Evolutionary conservation across 2,888 invertebrate genomes (phyloP).

Genomic region (Volucella inanis): DNA sequence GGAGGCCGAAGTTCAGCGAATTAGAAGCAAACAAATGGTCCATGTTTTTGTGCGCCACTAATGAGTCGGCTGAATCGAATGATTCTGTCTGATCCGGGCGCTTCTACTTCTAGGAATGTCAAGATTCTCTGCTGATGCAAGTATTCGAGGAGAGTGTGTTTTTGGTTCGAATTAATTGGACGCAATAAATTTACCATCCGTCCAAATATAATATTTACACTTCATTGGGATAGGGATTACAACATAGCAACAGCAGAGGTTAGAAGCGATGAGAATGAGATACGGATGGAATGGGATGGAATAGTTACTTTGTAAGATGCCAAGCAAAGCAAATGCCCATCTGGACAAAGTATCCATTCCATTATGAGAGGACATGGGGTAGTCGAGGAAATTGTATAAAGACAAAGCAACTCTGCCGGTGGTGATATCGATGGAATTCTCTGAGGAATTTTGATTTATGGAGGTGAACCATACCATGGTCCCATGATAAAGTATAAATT

Average conservation of each 20-base stretch:
- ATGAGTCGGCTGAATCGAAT: slow-evolving; percentile 20
- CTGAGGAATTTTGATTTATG: slow-evolving; percentile 61
- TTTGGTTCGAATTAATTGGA: slow-evolving; percentile 61
- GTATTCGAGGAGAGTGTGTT: neutral
- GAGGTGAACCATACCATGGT: slow-evolving; percentile 20
- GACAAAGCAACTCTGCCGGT: slow-evolving; percentile 49
- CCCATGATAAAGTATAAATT: slow-evolving; percentile 17
- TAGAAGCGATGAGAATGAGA: slow-evolving; percentile 1
- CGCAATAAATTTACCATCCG: slow-evolving; percentile 61
- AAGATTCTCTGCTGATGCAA: slow-evolving; percentile 20
- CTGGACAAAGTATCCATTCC: neutral
- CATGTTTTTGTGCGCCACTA: slow-evolving; percentile 32
- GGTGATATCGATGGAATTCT: slow-evolving; percentile 57
- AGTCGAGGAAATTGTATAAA: slow-evolving; percentile 51
- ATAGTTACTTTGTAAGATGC: slow-evolving; percentile 25
- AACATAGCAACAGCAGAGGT: slow-evolving; percentile 27
- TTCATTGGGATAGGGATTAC: slow-evolving; percentile 55
- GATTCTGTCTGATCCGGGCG: neutral
- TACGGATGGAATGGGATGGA: neutral
- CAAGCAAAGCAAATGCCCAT: slow-evolving; percentile 36
- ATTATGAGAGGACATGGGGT: slow-evolving; percentile 18
- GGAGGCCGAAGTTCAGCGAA: slow-evolving; percentile 54
- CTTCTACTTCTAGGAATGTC: slow-evolving; percentile 51
- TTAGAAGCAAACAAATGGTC: slow-evolving; percentile 60
- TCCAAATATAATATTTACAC: slow-evolving; percentile 63